phyloP scores from a whole-genome alignment of 2,113 vertebrate species.

The Ictalurus punctatus region DNA sequence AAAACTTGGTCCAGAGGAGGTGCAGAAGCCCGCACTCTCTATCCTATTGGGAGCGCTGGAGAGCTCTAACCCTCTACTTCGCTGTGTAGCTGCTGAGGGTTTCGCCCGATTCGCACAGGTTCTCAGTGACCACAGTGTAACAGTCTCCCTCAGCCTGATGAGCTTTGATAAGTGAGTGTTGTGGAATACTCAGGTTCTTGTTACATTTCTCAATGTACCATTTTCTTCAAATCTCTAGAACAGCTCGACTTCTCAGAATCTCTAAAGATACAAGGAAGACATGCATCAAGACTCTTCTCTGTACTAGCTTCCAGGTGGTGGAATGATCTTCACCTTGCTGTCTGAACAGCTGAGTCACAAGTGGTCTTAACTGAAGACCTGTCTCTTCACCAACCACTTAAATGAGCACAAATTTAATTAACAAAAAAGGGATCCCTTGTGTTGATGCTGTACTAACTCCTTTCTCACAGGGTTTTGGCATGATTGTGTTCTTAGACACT shows the following conservation, averaged over 20 bases:
- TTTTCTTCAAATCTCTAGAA: not conserved
- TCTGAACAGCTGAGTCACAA: not conserved
- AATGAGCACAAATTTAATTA: not conserved
- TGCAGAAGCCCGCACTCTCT: constrained; percentile 73
- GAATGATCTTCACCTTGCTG: not conserved
- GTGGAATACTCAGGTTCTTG: not conserved
- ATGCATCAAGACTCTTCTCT: not conserved
- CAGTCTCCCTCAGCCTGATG: constrained; percentile 80
- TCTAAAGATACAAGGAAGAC: not conserved
- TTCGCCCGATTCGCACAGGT: constrained; percentile 84
- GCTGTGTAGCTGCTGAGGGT: constrained; percentile 86
- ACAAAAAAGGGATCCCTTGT: not conserved
- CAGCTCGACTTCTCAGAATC: not conserved
- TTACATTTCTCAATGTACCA: not conserved
- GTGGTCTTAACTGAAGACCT: not conserved
- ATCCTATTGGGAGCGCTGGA: constrained; percentile 85
- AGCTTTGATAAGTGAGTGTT: constrained; percentile 89
- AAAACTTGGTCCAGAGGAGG: constrained; percentile 79
- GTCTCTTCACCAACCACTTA: not conserved
- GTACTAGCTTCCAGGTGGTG: not conserved
- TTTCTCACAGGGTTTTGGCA: not conserved
- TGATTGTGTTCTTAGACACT: not conserved
- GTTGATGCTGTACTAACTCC: not conserved
- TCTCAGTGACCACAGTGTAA: constrained; percentile 80
- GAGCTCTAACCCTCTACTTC: constrained; percentile 77